Conservation (phyloP, 2,797 vertebrate species). For the Danio choprae region DNA sequence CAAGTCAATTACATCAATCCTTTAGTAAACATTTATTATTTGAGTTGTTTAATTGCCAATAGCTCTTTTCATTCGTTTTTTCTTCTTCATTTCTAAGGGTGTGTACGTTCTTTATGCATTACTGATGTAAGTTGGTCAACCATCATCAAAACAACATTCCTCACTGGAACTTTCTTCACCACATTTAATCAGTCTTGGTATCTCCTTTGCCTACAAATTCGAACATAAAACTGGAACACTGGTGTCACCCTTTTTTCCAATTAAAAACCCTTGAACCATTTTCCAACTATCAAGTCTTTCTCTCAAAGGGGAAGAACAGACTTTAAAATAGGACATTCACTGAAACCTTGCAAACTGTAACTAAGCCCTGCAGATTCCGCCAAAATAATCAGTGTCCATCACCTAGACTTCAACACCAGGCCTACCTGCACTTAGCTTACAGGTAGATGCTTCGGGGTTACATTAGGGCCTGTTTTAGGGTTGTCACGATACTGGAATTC, state of each 20-base stretch:
- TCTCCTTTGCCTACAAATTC: background rate
- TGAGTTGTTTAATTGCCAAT: background rate
- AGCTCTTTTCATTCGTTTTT: too few relatives aligned
- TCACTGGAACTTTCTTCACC: background rate
- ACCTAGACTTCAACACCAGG: background rate
- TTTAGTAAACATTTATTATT: background rate
- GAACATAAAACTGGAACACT: background rate
- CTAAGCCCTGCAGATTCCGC: background rate
- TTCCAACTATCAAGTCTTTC: background rate
- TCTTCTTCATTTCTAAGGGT: too few relatives aligned
- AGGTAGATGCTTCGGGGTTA: too few relatives aligned
- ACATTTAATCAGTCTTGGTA: constrained; percentile 3
- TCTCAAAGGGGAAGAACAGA: background rate
- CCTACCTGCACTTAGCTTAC: too few relatives aligned
- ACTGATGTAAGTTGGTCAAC: too few relatives aligned
- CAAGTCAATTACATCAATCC: too few relatives aligned
- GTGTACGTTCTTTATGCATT: background rate
- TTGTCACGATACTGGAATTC: too few relatives aligned
- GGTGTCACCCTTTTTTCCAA: background rate
- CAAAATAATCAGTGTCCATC: background rate
- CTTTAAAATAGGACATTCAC: background rate
- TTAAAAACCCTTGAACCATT: background rate
- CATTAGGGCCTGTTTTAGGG: too few relatives aligned
- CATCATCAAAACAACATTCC: background rate
- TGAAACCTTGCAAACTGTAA: background rate